A percentile compares a stretch with the other conserved stretches of the same genome.
These are phyloP conservation scores for Epiperipatus broadwayi DNA, from an alignment of 2,888 invertebrate species.

Conservation along the genomic window DNA sequence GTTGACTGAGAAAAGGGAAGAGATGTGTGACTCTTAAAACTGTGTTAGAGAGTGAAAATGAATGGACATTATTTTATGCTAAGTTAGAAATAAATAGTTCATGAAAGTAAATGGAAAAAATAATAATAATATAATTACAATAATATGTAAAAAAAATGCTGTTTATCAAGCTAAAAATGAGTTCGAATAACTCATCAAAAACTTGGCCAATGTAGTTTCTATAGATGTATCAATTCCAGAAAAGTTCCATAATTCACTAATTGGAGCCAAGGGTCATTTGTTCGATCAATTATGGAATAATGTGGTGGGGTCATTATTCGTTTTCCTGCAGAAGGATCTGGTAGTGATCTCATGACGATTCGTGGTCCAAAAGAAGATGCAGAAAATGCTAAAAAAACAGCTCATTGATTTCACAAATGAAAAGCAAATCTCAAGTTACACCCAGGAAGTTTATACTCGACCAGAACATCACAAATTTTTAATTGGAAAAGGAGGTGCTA, in stretches of 20 bases:
- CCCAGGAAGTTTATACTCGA: conserved; percentile 72
- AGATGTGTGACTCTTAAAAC: no score
- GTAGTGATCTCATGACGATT: conserved; percentile 72
- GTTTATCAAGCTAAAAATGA: no score
- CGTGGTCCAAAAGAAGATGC: conserved; percentile 88
- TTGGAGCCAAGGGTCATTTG: conserved; percentile 76
- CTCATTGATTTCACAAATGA: conserved; percentile 60
- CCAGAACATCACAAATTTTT: conserved; percentile 90
- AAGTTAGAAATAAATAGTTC: no score
- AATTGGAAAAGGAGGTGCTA: conserved; percentile 59
- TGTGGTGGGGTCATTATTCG: conserved; percentile 92
- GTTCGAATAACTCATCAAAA: no score
- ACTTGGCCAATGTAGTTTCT: conserved; percentile 64
- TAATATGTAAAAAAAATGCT: no score
- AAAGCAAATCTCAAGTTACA: conserved; percentile 63
- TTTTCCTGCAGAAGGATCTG: conserved; percentile 74
- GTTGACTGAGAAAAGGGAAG: no score
- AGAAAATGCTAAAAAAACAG: conserved; percentile 67
- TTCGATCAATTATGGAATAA: conserved; percentile 87
- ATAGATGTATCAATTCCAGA: conserved; percentile 76
- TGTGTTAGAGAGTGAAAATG: no score
- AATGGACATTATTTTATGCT: no score
- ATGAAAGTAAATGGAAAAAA: no score
- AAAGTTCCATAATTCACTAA: conserved; percentile 76
- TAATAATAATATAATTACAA: no score